Conservation (phyloP, 2,888 invertebrate species). For the Aleiodes leptofemur region DNA sequence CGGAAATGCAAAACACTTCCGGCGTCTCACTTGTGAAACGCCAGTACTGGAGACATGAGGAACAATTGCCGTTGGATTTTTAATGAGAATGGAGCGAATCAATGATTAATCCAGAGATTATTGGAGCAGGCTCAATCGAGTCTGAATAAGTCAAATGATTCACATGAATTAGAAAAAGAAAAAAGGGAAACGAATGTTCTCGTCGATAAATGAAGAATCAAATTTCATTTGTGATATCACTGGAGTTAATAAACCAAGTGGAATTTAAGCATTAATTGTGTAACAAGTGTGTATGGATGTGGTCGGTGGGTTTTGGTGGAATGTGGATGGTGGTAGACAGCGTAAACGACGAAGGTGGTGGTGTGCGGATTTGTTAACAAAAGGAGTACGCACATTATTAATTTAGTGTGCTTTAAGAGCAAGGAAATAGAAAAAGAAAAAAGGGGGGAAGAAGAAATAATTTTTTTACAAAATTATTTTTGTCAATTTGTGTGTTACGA, state of each 20-base stretch:
- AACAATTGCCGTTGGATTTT: conserved; percentile 38
- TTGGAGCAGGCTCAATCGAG: conserved; percentile 14
- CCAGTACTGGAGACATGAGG: conserved; percentile 1
- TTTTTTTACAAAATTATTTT: background rate
- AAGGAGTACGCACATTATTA: conserved; percentile 27
- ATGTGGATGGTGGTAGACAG: conserved; percentile 61
- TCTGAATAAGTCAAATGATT: background rate
- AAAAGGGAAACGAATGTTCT: background rate
- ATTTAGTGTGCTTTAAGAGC: conserved; percentile 18
- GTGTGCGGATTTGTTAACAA: conserved; percentile 48
- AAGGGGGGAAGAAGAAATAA: conserved; percentile 9
- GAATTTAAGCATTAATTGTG: conserved; percentile 2
- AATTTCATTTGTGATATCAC: background rate
- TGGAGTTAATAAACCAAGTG: background rate
- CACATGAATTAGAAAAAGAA: background rate
- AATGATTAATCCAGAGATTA: conserved; percentile 20
- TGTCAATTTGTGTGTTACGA: conserved; percentile 66
- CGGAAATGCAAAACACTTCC: conserved; percentile 46
- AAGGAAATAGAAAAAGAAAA: background rate
- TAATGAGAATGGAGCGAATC: background rate
- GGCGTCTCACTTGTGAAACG: conserved; percentile 24
- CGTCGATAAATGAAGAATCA: conserved; percentile 17
- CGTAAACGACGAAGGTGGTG: conserved; percentile 58
- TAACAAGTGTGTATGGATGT: conserved; percentile 61
- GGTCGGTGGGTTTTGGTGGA: conserved; percentile 63